A percentile compares a stretch with the other conserved stretches of the same genome.
These are phyloP conservation scores for Sanderia malayensis DNA, from an alignment of 30 jellyfish, hydroid and myxozoan genomes.

Conservation along the genomic window DNA sequence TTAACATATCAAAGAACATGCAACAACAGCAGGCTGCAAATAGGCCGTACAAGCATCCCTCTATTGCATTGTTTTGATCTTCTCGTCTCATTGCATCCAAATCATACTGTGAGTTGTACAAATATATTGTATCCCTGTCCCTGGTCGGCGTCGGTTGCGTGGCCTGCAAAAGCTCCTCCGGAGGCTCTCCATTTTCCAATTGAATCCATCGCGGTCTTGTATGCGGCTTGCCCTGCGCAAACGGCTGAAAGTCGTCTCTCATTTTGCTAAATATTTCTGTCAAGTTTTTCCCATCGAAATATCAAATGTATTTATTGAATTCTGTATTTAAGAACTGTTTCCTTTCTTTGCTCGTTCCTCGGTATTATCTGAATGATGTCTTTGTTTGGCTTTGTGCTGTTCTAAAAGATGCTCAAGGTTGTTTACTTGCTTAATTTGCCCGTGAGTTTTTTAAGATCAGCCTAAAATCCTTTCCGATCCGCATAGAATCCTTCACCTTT, in stretches of 20 bases:
- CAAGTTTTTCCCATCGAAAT: too few species aligned
- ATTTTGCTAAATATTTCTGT: too few species aligned
- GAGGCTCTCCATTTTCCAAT: slow-evolving; percentile 51
- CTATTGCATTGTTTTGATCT: slow-evolving; percentile 46
- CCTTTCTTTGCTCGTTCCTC: too few species aligned
- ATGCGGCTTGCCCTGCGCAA: slow-evolving; percentile 49
- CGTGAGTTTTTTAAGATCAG: too few species aligned
- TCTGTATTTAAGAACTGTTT: too few species aligned
- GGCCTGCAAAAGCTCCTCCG: slow-evolving; percentile 59
- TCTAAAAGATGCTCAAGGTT: too few species aligned
- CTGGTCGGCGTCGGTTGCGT: slow-evolving; percentile 39
- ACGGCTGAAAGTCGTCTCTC: slow-evolving; percentile 68
- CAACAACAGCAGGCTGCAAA: slow-evolving; percentile 81
- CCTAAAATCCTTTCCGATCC: too few species aligned
- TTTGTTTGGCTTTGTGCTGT: too few species aligned
- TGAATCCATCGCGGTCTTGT: slow-evolving; percentile 57
- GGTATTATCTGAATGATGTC: too few species aligned
- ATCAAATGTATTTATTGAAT: too few species aligned
- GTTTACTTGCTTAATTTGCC: too few species aligned
- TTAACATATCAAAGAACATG: slow-evolving; percentile 56
- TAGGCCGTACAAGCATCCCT: slow-evolving; percentile 69
- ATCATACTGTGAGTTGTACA: slow-evolving; percentile 38
- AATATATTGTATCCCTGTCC: slow-evolving; percentile 26
- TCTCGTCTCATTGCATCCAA: slow-evolving; percentile 42
- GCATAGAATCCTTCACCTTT: too few species aligned